A percentile compares a stretch with the other conserved stretches of the same genome.
phyloP scores from a whole-genome alignment of 2,888 invertebrate species.

The Rapana venosa region DNA sequence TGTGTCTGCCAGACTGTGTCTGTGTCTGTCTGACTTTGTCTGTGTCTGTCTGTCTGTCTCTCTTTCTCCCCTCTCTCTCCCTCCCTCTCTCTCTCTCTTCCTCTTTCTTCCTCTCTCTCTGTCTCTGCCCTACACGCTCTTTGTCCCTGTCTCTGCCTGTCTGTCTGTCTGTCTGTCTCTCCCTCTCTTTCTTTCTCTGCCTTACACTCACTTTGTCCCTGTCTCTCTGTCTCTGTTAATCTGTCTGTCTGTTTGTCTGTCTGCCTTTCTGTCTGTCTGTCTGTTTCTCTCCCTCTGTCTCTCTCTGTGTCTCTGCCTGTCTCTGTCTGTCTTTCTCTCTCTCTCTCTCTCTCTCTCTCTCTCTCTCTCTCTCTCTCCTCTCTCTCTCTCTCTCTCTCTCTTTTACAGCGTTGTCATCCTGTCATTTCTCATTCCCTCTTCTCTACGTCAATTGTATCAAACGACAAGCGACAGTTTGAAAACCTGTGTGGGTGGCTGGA shows the following conservation, averaged over 20 bases:
- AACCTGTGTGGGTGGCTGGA: too few species aligned
- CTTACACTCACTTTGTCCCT: background rate
- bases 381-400: too few species aligned
- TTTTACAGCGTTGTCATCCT: background rate
- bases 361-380: too few species aligned
- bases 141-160: background rate
- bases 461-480: too few species aligned
- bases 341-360: background rate
- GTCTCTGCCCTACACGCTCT: background rate
- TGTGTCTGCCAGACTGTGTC: background rate
- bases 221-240: background rate
- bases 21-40: background rate
- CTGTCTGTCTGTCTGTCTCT: conserved; percentile 1
- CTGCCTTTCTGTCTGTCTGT: background rate
- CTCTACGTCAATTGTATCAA: too few species aligned
- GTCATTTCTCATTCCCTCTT: background rate
- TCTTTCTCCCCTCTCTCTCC: background rate
- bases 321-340: background rate
- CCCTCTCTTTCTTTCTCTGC: background rate
- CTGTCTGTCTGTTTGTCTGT: background rate
- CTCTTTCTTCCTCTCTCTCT: background rate
- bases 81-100: background rate
- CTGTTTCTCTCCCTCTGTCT: too few species aligned
- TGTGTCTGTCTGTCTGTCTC: background rate
- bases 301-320: background rate